Base-by-base conservation (phyloP, 2,797 vertebrate species). In the Gadopsis marmoratus region DNA sequence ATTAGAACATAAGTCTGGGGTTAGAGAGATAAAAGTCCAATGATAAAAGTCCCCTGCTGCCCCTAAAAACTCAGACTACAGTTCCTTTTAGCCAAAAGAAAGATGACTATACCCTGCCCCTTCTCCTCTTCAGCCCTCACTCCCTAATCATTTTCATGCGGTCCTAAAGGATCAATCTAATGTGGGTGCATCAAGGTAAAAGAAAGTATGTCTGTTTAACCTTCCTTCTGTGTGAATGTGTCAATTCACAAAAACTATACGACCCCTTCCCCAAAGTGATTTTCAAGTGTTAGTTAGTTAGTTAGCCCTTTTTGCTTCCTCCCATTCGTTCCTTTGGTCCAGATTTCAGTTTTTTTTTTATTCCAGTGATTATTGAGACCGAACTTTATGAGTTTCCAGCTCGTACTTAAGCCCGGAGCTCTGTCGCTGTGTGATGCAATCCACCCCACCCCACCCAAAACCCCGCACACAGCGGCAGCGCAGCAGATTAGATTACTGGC, bases 401-500 rank as follows among this genome's bases (percentile, higher is more conserved):
- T 81, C 47, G 7, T 63, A 67, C 53, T 69, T 41, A 37, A 81
- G 50, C 85, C 64, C 4, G 12, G 48, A 79, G 76, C 73, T 74
- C 58, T n/a, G 39, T 53, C 12, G 4, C 3, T 8, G 19, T 63
- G n/a, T 41, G 54, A 74, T 19, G 4, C 65, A 5, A 29, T 19
- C 48, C 45, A 8, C 9, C 3, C 50, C 7, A 19, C 3, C 2
- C 35, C 23, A 4, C 39, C n/a, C 19, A 5, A 68, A 39, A 11
- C 37, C 64, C 26, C 21, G 2, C 70, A 65, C 65, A 74, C 71
- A n/a, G 14, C 11, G 17, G 41, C 69, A 68, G 79, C 63, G 64
- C 58, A 6, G 31, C 43, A 80, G 59, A 94, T 91, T 83, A 62
- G 82, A 94, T 95, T 93, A 94, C n/a, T 0, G 41, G 39, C 84